These are phyloP conservation scores for Scomber scombrus DNA, from an alignment of 2,113 vertebrate genomes.

Conservation along the genomic window DNA sequence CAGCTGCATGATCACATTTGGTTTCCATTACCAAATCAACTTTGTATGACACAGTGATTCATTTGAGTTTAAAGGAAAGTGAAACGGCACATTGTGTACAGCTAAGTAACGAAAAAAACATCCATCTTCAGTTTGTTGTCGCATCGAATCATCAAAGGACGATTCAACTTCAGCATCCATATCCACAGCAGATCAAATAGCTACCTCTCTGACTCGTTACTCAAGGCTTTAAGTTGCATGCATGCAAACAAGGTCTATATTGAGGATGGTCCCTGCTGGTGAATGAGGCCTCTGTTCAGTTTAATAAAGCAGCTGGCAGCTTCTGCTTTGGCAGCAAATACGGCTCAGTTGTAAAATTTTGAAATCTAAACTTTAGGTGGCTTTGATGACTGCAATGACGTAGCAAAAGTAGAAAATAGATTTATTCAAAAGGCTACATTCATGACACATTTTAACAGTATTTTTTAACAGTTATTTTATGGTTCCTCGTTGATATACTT, in stretches of 20 bases:
- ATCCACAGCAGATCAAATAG: conserved; percentile 17
- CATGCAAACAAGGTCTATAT: conserved; percentile 48
- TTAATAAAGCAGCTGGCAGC: conserved; percentile 38
- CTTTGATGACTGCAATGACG: conserved; percentile 18
- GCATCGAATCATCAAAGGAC: conserved; percentile 25
- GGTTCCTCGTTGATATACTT: neutral
- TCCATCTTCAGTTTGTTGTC: conserved; percentile 12
- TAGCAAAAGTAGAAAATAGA: conserved; percentile 17
- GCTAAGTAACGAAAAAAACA: neutral
- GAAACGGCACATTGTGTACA: conserved; percentile 7
- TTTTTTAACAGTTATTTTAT: conserved; percentile 25
- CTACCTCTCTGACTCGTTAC: conserved; percentile 31
- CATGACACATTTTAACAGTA: neutral
- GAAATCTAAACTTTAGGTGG: conserved; percentile 7
- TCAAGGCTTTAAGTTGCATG: conserved; percentile 32
- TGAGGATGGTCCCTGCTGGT: conserved; percentile 40
- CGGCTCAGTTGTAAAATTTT: conserved; percentile 3
- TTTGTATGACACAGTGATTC: neutral
- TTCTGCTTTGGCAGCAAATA: conserved; percentile 40
- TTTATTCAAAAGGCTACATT: conserved; percentile 16
- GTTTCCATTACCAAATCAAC: conserved; percentile 8
- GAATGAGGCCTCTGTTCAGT: conserved; percentile 64
- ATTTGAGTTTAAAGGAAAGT: neutral
- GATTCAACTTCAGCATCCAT: neutral
- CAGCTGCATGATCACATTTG: conserved; percentile 41